Conservation (phyloP, 2,888 invertebrate genomes). For the Empis stercorea region DNA sequence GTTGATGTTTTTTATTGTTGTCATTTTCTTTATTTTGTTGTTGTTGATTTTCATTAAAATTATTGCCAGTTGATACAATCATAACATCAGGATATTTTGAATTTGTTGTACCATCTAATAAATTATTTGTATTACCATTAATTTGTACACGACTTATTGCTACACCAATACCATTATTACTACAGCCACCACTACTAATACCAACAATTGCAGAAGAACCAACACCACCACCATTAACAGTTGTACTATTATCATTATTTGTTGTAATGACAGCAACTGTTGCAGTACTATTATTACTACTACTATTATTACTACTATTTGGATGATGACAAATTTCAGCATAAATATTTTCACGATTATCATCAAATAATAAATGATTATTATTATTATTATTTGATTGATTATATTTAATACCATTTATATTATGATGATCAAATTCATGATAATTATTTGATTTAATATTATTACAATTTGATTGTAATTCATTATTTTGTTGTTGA, state of each 20-base stretch:
- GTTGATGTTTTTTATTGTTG: background rate
- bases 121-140: constrained; percentile 27
- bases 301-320: constrained; percentile 5
- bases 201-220: constrained; percentile 4
- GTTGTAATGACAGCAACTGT: background rate
- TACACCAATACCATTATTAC: constrained; percentile 17
- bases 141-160: constrained; percentile 32
- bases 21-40: background rate
- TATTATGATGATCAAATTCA: background rate
- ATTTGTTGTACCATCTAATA: constrained; percentile 6
- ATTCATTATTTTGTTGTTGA: background rate
- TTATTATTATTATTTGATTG: constrained; percentile 12
- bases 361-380: constrained; percentile 19
- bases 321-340: constrained; percentile 48
- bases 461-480: constrained; percentile 10
- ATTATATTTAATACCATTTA: background rate
- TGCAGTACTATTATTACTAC: constrained; percentile 2
- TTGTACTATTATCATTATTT: background rate
- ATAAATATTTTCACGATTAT: constrained; percentile 51
- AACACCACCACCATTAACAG: background rate
- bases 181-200: constrained; percentile 19
- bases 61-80: background rate
- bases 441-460: constrained; percentile 10
- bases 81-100: background rate
- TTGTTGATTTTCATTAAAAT: constrained; percentile 2